Base-by-base conservation (phyloP, 2,888 invertebrate species). In the Lepidochrysops patricia region DNA sequence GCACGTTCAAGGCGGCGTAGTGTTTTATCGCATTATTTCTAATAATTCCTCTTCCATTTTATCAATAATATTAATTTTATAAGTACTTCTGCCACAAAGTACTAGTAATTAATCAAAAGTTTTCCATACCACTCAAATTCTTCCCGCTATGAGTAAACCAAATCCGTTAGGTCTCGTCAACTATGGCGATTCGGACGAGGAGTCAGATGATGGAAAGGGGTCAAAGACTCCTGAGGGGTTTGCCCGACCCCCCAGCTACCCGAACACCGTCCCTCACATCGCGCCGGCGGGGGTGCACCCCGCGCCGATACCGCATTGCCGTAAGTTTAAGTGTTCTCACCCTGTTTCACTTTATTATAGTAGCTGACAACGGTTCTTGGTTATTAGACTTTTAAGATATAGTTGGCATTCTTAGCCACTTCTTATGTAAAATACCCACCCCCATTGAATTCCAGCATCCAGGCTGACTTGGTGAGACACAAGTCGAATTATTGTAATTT, bases 151-250 rank as follows among this genome's bases (percentile, higher is more conserved):
- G 87, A 87, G 88, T 85, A 82, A 82, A 68, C 62, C 67, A 3
- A 87, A 86, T 65, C 80, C 87, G 9, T 68, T 88, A 61, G 77
- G 85, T 26, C 72, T 88, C 13, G 83, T 79, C 7, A 80, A 73
- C 66, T 89, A 89, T 63, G 86, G 82, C 5, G 87, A 88, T 71
- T 86, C 87, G 0, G 88, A 82, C 23, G 85, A 85, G 1, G 87
- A 87, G 49, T 79, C 81, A 0, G 87, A 87, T 4, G 71, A 71
- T 50, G 68, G 62, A 29, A 26, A 61, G 2, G 72, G 61, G 19
- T 37, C 61, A 1, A 19, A 61, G 1, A 57, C 61, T 26, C 37
- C 64, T 9, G 60, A 67, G 50, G 59, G 48, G 60, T 15, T 64
- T 12, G 61, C 15, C 9, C 43, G 50, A 19, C 57, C 34, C 34